A percentile compares a stretch with the other conserved stretches of the same genome.
Conservation (phyloP, 2,888 invertebrate species). For the Drosophila algonquin region DNA sequence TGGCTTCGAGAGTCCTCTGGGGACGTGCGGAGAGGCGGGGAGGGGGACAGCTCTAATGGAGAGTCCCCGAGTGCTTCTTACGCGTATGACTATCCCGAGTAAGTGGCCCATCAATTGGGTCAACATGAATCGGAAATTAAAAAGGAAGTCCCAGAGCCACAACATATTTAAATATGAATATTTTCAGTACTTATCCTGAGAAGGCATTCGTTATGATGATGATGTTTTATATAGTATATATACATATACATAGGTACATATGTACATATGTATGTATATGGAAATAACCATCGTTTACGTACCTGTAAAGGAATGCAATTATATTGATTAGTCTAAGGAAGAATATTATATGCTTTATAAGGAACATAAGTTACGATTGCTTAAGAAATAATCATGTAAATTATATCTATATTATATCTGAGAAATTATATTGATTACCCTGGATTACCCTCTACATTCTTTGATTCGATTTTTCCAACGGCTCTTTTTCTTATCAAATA, state of each 20-base stretch:
- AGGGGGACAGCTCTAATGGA: neutral
- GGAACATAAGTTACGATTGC: neutral
- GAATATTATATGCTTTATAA: neutral
- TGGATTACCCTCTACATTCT: neutral
- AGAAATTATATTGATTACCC: too few species aligned
- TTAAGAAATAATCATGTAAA: neutral
- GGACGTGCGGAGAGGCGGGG: too few species aligned
- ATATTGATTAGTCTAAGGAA: neutral
- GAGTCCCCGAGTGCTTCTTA: constrained; percentile 14
- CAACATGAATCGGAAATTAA: constrained; percentile 66
- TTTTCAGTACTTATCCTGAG: constrained; percentile 58
- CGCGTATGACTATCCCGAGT: constrained; percentile 13
- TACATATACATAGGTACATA: too few species aligned
- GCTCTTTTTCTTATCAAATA: constrained; percentile 1
- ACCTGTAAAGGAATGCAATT: constrained; percentile 53
- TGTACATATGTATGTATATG: neutral
- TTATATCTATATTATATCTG: too few species aligned
- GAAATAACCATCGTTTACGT: constrained; percentile 46
- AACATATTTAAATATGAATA: constrained; percentile 18
- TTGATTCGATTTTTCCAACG: neutral
- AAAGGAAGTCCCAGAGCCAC: constrained; percentile 43
- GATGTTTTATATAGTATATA: neutral
- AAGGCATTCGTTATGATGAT: constrained; percentile 23
- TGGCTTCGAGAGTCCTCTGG: constrained; percentile 9
- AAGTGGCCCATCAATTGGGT: constrained; percentile 31